Base-by-base conservation (phyloP, 2,888 invertebrate species). In the Nymphalis polychloros region DNA sequence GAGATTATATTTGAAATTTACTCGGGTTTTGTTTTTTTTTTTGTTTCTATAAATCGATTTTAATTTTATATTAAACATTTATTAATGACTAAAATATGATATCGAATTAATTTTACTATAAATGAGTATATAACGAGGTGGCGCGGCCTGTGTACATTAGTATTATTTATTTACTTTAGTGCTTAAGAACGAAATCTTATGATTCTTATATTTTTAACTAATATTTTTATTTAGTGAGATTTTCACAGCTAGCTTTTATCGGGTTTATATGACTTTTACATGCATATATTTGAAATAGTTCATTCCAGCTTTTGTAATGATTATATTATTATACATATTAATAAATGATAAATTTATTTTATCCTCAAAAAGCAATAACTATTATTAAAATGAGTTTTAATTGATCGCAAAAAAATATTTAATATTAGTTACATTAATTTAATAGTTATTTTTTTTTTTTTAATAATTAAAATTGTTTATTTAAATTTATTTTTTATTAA, bases 141-240 rank as follows among this genome's bases (percentile, higher is more conserved):
- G 61, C 81, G 79, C 80, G 81, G 82, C 78, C 79, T 75, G 72
- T 90, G 86, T 90, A 89, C 79, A 87, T 88, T 91, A 90, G 90
- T 91, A 91, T 92, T 92, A 92, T 90, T 91, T 91, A 91, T 92
- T 92, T 87, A 87, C 75, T 84, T 85, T 90, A 92, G 90, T 75
- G 85, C 85, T 82, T 91, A 90, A 89, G 89, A 76, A 74, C 79
- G 78, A 84, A 84, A 82, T 84, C 81, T 86, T 90, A 89, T 85
- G 84, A 88, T 85, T 79, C 79, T 76, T 81, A 75, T 76, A 74
- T 70, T 68, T 57, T 68, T 69, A 63, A 71, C 62, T 63, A 69
- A 65, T 71, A 60, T 73, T 75, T 76, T 67, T 79, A 68, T 77
- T 82, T 84, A 85, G 86, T 88, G 89, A 87, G 81, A 85, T 77